Conservation (phyloP, 2,797 vertebrate species). For the Lateolabrax maculatus region DNA sequence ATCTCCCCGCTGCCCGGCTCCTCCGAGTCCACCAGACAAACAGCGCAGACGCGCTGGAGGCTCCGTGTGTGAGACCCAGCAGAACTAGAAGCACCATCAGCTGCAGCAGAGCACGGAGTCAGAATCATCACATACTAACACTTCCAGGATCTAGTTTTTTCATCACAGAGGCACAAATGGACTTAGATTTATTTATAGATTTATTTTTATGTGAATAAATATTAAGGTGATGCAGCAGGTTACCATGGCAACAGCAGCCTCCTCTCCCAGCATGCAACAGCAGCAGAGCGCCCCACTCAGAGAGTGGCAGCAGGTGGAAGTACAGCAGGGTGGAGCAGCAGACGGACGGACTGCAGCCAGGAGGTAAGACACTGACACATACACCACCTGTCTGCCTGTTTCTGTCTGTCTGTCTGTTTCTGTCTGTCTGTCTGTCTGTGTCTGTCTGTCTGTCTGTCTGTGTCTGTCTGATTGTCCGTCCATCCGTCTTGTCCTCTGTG, state of each 20-base stretch:
- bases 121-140: too few species aligned
- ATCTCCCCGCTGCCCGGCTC: too few species aligned
- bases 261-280: slow-evolving; percentile 59
- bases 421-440: background rate
- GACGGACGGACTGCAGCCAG: slow-evolving; percentile 43
- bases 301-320: slow-evolving; percentile 28
- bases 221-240: slow-evolving; percentile 34
- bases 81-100: too few species aligned
- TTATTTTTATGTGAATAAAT: too few species aligned
- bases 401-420: background rate
- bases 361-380: slow-evolving; percentile 50
- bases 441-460: background rate
- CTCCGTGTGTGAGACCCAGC: too few species aligned
- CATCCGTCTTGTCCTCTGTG: background rate
- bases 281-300: slow-evolving; percentile 10
- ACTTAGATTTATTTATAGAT: too few species aligned
- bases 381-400: background rate
- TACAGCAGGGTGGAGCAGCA: slow-evolving; percentile 61
- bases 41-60: too few species aligned
- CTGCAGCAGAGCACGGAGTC: too few species aligned
- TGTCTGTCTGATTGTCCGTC: too few species aligned
- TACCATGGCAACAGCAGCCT: slow-evolving; percentile 54
- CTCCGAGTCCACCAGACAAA: too few species aligned
- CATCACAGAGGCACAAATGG: too few species aligned
- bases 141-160: too few species aligned